These are phyloP conservation scores for Hipparchia semele DNA, from an alignment of 2,888 invertebrate genomes.

Conservation along the genomic window DNA sequence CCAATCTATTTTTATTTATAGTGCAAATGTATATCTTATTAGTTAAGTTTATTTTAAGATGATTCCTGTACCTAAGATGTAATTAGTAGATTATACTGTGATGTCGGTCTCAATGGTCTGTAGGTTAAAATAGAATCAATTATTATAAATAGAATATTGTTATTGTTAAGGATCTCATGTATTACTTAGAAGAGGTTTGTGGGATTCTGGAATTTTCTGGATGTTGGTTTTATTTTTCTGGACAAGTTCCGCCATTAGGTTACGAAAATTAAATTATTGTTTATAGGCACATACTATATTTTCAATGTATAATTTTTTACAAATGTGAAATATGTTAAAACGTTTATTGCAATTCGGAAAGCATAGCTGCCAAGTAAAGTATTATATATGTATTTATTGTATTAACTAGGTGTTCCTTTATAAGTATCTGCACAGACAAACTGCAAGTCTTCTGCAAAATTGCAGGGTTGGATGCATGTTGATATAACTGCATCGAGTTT, in stretches of 20 bases:
- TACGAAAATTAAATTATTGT: slow-evolving; percentile 36
- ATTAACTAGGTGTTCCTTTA: slow-evolving; percentile 38
- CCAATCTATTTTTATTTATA: slow-evolving; percentile 64
- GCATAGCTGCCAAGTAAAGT: slow-evolving; percentile 41
- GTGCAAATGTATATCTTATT: slow-evolving; percentile 74
- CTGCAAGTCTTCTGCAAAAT: too few relatives aligned
- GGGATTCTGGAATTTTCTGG: slow-evolving; percentile 74
- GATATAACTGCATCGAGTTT: too few relatives aligned
- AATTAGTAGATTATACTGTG: slow-evolving; percentile 79
- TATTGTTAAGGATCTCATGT: slow-evolving; percentile 83
- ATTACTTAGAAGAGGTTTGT: slow-evolving; percentile 71
- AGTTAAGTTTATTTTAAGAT: slow-evolving; percentile 67
- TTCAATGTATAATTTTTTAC: slow-evolving; percentile 30
- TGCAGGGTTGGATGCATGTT: too few relatives aligned
- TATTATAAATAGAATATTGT: slow-evolving; percentile 77
- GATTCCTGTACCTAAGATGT: slow-evolving; percentile 82
- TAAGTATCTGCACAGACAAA: not conserved
- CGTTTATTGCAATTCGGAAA: slow-evolving; percentile 40
- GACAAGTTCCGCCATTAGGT: slow-evolving; percentile 34
- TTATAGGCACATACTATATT: slow-evolving; percentile 22
- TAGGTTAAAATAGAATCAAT: slow-evolving; percentile 79
- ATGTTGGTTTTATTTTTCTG: slow-evolving; percentile 63
- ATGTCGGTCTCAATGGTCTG: slow-evolving; percentile 81
- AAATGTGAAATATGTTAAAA: slow-evolving; percentile 33
- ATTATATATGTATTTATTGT: slow-evolving; percentile 40